These are phyloP conservation scores for Tachysurus vachellii DNA, from an alignment of 2,113 vertebrate genomes.

Conservation along the genomic window DNA sequence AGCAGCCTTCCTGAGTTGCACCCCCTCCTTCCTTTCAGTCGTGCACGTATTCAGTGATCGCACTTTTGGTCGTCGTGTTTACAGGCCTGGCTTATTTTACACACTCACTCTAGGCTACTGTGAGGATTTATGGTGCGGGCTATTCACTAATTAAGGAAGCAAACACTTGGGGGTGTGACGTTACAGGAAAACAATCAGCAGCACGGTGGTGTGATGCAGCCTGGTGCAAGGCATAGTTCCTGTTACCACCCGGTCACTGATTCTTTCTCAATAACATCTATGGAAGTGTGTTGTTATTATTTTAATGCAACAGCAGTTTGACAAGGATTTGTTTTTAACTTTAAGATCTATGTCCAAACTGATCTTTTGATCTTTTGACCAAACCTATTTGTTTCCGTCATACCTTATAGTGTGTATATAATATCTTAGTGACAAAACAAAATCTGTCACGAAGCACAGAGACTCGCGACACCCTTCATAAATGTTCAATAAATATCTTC, in stretches of 20 bases:
- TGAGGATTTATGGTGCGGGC: constrained; percentile 34
- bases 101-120: constrained; percentile 7
- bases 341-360: too few species aligned
- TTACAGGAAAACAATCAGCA: not conserved
- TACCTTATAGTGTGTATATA: too few species aligned
- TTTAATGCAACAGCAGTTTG: not conserved
- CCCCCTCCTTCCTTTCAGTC: not conserved
- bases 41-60: not conserved
- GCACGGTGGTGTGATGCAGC: not conserved
- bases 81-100: constrained; percentile 50
- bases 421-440: too few species aligned
- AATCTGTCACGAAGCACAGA: too few species aligned
- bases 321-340: not conserved
- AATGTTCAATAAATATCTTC: too few species aligned
- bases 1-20: not conserved
- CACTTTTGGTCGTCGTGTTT: constrained; percentile 30
- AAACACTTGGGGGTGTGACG: not conserved
- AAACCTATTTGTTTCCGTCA: too few species aligned
- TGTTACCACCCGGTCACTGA: not conserved
- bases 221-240: too few species aligned
- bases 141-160: not conserved
- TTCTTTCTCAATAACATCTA: not conserved
- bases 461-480: too few species aligned
- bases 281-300: not conserved
- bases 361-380: too few species aligned